A percentile compares a stretch with the other conserved stretches of the same genome.
These are phyloP conservation scores for Distichodus sexfasciatus DNA, from an alignment of 2,797 vertebrate genomes.

Conservation along the genomic window DNA sequence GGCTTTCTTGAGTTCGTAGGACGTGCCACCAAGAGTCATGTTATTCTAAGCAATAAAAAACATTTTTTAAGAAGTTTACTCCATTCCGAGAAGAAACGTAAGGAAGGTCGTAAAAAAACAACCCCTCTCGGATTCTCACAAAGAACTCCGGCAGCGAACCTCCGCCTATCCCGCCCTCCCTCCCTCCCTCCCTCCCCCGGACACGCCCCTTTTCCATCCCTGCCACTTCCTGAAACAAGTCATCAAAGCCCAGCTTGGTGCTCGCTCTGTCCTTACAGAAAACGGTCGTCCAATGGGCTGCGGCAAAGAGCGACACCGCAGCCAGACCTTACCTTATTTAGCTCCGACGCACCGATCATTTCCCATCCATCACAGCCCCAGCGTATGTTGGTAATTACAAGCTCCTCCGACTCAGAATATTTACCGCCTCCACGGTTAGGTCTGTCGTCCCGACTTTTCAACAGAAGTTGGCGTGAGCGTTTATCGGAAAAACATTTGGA, in stretches of 20 bases:
- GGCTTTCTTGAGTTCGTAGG: constrained; percentile 40
- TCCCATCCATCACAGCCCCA: background rate
- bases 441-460: too few species aligned
- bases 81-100: constrained; percentile 25
- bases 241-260: background rate
- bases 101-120: constrained; percentile 15
- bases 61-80: constrained; percentile 35
- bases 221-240: constrained; percentile 9
- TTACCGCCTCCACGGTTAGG: too few species aligned
- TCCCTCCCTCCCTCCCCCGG: constrained; percentile 7
- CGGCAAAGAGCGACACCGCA: background rate
- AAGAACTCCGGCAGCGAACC: constrained; percentile 4
- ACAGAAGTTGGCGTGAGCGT: too few species aligned
- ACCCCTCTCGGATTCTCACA: background rate
- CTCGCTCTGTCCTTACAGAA: background rate
- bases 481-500: too few species aligned
- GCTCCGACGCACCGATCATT: background rate
- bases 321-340: constrained; percentile 11
- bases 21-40: constrained; percentile 26
- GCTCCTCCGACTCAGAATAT: too few species aligned
- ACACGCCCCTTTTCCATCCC: too few species aligned
- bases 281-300: constrained; percentile 4
- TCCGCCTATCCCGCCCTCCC: background rate
- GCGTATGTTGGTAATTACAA: background rate
- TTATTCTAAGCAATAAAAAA: constrained; percentile 36